Conservation (phyloP, 2,797 vertebrate genomes). For the Onychomys arenicola region DNA sequence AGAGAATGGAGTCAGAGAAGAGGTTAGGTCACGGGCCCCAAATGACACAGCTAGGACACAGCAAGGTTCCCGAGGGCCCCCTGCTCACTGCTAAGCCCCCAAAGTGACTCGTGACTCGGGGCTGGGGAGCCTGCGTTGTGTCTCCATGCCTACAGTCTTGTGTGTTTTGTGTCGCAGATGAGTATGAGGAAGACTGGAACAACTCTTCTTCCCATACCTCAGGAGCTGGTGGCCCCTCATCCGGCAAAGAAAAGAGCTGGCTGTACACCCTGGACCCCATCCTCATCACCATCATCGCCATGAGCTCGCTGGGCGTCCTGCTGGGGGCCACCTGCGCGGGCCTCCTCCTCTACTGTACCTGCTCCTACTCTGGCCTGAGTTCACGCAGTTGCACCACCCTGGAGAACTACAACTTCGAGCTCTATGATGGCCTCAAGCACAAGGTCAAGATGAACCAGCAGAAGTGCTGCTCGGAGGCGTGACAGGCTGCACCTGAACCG, state of each 20-base stretch:
- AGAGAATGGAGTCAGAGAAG: slow-evolving; percentile 1
- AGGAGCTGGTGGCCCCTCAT: slow-evolving; percentile 91
- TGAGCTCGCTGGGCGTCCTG: slow-evolving; percentile 97
- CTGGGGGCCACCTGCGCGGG: slow-evolving; percentile 96
- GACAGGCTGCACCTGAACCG: slow-evolving; percentile 83
- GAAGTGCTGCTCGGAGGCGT: slow-evolving; percentile 98
- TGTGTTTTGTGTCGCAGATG: slow-evolving; percentile 87
- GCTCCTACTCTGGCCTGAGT: slow-evolving; percentile 95
- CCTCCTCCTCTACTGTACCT: slow-evolving; percentile 97
- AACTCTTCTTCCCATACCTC: slow-evolving; percentile 90
- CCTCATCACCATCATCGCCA: slow-evolving; percentile 98
- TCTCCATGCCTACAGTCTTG: neutral
- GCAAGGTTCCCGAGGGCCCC: neutral
- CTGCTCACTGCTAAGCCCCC: neutral
- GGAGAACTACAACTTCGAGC: slow-evolving; percentile 99
- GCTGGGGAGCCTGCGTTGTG: neutral
- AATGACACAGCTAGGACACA: neutral
- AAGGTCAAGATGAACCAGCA: slow-evolving; percentile 99
- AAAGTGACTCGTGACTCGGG: neutral
- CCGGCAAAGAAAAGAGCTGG: slow-evolving; percentile 96
- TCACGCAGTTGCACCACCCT: slow-evolving; percentile 97
- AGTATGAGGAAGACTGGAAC: slow-evolving; percentile 92
- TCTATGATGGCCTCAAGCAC: slow-evolving; percentile 98
- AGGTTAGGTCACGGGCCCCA: neutral
- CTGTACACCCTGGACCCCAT: slow-evolving; percentile 97